Conservation (phyloP, 1,140 invertebrate species). For the Ericerus pela region DNA sequence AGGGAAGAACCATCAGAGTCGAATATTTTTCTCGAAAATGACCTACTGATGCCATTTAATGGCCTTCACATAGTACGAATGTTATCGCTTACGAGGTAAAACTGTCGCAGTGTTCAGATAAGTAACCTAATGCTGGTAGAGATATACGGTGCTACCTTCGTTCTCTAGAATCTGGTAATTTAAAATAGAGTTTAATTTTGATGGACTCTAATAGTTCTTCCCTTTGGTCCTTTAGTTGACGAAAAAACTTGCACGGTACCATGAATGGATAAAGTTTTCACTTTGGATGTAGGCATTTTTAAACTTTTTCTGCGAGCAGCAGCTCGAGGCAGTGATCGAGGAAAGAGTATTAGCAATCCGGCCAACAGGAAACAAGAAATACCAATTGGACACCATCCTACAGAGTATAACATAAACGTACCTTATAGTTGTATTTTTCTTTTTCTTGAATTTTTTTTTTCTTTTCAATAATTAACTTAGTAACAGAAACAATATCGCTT, state of each 20-base stretch:
- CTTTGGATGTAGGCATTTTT: background rate
- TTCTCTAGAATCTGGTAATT: too few species aligned
- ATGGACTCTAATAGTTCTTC: background rate
- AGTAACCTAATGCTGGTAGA: too few species aligned
- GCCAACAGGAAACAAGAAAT: conserved; percentile 7
- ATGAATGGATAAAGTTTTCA: background rate
- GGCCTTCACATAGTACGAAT: background rate
- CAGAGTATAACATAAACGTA: conserved; percentile 5
- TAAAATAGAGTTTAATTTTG: background rate
- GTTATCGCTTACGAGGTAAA: too few species aligned
- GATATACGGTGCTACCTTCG: too few species aligned
- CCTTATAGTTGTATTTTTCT: too few species aligned
- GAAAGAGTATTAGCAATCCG: conserved; percentile 8
- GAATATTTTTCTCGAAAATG: background rate
- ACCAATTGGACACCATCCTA: conserved; percentile 23
- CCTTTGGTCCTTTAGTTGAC: background rate
- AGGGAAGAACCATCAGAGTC: background rate
- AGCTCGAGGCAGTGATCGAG: conserved; percentile 20
- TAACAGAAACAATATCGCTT: too few species aligned
- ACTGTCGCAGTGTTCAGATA: too few species aligned
- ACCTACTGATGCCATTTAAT: background rate
- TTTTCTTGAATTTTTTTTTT: too few species aligned
- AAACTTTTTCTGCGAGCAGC: conserved; percentile 9
- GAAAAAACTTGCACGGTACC: background rate
- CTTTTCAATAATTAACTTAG: too few species aligned